Percentiles rank a stretch among this genome's conserved stretches.
phyloP scores from a whole-genome alignment of 2,888 invertebrate genomes.

The Bibio marci region DNA sequence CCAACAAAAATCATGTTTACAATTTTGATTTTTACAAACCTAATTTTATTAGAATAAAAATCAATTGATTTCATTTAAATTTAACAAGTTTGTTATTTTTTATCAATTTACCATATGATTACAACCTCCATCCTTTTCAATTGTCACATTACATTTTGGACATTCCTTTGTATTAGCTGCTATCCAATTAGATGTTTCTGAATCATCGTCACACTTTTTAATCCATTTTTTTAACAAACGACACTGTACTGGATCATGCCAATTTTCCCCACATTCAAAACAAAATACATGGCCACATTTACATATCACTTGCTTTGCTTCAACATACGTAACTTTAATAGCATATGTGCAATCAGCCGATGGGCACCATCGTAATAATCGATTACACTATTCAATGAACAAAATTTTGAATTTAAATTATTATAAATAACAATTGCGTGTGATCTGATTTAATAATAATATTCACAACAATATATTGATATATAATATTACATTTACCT shows the following conservation, averaged over 20 bases:
- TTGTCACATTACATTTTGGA: constrained; percentile 94
- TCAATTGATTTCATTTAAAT: not conserved
- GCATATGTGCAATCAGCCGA: constrained; percentile 95
- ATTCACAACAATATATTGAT: not conserved
- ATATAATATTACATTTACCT: constrained; percentile 39
- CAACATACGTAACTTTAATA: constrained; percentile 79
- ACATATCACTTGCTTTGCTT: constrained; percentile 82
- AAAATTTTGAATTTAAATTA: constrained; percentile 7
- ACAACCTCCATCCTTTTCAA: constrained; percentile 94
- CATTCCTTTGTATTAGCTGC: constrained; percentile 99
- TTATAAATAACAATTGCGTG: too few relatives aligned
- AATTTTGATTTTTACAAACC: constrained; percentile 91
- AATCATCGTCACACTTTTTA: constrained; percentile 98
- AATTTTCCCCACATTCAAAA: constrained; percentile 89
- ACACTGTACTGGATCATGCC: constrained; percentile 98
- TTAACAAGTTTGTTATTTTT: not conserved
- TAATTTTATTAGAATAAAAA: not conserved
- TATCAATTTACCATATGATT: constrained; percentile 71
- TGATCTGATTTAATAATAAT: too few relatives aligned
- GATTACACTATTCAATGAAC: constrained; percentile 78
- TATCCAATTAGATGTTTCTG: constrained; percentile 98
- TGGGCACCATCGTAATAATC: constrained; percentile 93
- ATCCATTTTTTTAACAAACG: constrained; percentile 87
- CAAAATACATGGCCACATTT: constrained; percentile 88
- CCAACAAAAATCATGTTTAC: constrained; percentile 98